phyloP scores from a whole-genome alignment of 2,888 invertebrate genomes.

The Baccha elongata region DNA sequence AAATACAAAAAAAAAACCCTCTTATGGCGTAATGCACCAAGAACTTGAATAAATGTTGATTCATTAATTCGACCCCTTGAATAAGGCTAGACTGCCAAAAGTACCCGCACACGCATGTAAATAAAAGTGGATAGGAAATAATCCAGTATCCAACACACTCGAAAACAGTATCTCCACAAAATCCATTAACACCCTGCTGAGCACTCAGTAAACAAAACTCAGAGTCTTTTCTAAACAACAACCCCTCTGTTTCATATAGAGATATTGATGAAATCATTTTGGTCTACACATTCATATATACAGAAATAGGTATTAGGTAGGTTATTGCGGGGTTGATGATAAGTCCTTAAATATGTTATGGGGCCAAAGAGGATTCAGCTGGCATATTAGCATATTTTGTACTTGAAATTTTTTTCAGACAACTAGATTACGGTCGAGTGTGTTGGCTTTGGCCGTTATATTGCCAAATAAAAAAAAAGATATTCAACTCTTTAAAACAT shows the following conservation, averaged over 20 bases:
- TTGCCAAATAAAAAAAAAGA: background rate
- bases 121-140: background rate
- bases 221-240: constrained; percentile 14
- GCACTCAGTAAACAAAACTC: constrained; percentile 24
- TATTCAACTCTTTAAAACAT: background rate
- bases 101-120: background rate
- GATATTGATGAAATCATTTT: constrained; percentile 1
- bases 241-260: background rate
- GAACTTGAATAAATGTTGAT: constrained; percentile 59
- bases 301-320: background rate
- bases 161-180: constrained; percentile 34
- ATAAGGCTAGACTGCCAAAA: constrained; percentile 39
- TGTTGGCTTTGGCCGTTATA: background rate
- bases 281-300: background rate
- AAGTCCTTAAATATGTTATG: background rate
- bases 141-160: background rate
- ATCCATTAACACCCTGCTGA: constrained; percentile 58
- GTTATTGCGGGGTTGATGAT: background rate
- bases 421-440: constrained; percentile 13
- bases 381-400: constrained; percentile 29
- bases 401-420: constrained; percentile 19
- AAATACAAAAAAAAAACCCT: constrained; percentile 35
- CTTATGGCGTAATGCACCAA: constrained; percentile 55
- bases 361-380: background rate
- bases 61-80: constrained; percentile 60